phyloP scores from a whole-genome alignment of 2,113 vertebrate genomes.

The Crypturellus undulatus region DNA sequence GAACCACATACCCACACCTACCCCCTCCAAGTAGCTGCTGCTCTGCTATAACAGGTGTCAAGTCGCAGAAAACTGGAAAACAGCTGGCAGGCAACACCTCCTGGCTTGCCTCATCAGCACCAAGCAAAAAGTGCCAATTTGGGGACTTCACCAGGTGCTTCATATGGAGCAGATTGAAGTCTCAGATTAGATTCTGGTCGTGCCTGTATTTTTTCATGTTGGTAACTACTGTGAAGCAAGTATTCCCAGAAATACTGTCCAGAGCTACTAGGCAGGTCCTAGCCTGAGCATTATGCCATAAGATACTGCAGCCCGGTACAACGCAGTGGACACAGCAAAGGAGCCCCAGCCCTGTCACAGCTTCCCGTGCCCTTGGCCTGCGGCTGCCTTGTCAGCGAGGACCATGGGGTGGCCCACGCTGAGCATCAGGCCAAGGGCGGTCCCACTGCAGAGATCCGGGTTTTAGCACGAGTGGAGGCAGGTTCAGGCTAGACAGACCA shows the following conservation, averaged over 20 bases:
- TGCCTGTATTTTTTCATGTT: background rate
- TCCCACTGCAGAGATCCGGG: fast-evolving
- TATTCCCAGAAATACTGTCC: background rate
- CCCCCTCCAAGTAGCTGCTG: background rate
- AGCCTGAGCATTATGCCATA: background rate
- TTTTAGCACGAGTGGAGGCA: background rate
- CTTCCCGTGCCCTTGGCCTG: fast-evolving
- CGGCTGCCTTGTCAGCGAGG: background rate
- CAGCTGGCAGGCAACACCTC: background rate
- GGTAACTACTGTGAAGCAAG: background rate
- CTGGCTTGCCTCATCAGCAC: background rate
- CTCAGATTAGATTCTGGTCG: background rate
- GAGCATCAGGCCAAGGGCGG: background rate
- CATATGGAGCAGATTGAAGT: background rate
- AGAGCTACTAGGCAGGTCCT: background rate
- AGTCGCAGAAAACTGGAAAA: background rate
- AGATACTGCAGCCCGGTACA: background rate
- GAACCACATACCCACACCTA: background rate
- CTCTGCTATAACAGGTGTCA: slow-evolving; percentile 30
- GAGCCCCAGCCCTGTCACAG: background rate
- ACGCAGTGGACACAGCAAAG: background rate
- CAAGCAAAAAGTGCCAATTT: slow-evolving; percentile 14
- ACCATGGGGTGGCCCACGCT: fast-evolving
- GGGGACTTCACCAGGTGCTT: background rate
- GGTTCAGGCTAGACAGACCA: background rate